These are phyloP conservation scores for Ostrea denselamellosa DNA, from an alignment of 1,140 invertebrate genomes.

Conservation along the genomic window DNA sequence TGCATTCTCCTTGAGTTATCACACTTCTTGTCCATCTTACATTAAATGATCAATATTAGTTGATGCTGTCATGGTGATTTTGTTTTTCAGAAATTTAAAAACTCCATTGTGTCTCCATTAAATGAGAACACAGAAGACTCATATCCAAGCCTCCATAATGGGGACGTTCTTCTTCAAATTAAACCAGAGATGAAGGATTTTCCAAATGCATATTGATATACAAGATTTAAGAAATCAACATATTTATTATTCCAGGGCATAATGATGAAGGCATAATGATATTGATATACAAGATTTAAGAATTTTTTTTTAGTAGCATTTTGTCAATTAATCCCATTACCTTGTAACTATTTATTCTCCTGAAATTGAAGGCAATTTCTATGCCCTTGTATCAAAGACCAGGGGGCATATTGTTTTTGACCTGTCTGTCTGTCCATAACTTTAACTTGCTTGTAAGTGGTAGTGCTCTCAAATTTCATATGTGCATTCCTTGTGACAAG, in stretches of 20 bases:
- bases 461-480: too few relatives aligned
- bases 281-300: too few relatives aligned
- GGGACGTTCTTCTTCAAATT: background rate
- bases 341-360: too few relatives aligned
- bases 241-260: background rate
- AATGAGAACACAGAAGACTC: background rate
- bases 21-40: background rate
- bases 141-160: background rate
- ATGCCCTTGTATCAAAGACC: too few relatives aligned
- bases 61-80: background rate
- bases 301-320: too few relatives aligned
- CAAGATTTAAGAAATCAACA: background rate
- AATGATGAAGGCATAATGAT: background rate
- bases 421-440: too few relatives aligned
- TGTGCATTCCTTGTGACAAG: too few relatives aligned
- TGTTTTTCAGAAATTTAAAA: conserved; percentile 20
- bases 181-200: background rate
- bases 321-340: too few relatives aligned
- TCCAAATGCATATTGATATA: background rate
- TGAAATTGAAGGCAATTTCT: too few relatives aligned
- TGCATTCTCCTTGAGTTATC: background rate
- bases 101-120: conserved; percentile 23
- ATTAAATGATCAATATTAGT: background rate
- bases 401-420: too few relatives aligned
- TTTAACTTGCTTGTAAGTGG: too few relatives aligned